These are phyloP conservation scores for Hippoglossus stenolepis DNA, from an alignment of 2,113 vertebrate species.

Conservation along the genomic window DNA sequence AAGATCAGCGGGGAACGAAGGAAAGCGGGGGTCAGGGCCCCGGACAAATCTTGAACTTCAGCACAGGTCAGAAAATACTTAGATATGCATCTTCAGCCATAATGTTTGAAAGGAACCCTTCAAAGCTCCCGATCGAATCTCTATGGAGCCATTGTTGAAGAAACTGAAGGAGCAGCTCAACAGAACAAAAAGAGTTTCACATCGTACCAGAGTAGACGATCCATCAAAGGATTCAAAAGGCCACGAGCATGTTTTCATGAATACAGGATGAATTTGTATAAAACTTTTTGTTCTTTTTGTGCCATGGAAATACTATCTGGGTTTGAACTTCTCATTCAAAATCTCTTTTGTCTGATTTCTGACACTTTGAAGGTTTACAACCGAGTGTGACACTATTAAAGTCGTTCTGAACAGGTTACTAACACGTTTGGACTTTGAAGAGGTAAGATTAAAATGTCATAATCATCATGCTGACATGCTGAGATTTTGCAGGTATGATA, in stretches of 20 bases:
- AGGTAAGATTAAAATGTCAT: too few relatives aligned
- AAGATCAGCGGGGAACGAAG: slow-evolving; percentile 45
- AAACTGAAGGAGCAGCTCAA: slow-evolving; percentile 8
- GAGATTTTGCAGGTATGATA: too few relatives aligned
- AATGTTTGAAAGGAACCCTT: slow-evolving; percentile 45
- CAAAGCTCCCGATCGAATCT: slow-evolving; percentile 9
- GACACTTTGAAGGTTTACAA: too few relatives aligned
- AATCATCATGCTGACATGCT: too few relatives aligned
- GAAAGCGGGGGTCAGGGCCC: slow-evolving; percentile 42
- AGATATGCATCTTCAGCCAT: slow-evolving; percentile 67
- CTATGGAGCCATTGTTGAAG: slow-evolving; percentile 43
- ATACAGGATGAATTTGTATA: background rate
- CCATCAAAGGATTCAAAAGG: slow-evolving; percentile 9
- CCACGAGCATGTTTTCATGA: background rate
- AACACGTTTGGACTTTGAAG: too few relatives aligned
- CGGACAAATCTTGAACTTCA: slow-evolving; percentile 73
- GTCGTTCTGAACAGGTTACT: too few relatives aligned
- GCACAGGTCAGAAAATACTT: slow-evolving; percentile 55
- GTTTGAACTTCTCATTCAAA: background rate
- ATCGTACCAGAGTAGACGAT: slow-evolving; percentile 3
- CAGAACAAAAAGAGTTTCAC: slow-evolving; percentile 31
- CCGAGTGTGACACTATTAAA: too few relatives aligned
- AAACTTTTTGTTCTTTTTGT: background rate
- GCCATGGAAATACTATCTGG: background rate
- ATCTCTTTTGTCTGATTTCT: background rate